Base-by-base conservation (phyloP, 1,140 invertebrate genomes). In the Pseudomyrmex sp. region DNA sequence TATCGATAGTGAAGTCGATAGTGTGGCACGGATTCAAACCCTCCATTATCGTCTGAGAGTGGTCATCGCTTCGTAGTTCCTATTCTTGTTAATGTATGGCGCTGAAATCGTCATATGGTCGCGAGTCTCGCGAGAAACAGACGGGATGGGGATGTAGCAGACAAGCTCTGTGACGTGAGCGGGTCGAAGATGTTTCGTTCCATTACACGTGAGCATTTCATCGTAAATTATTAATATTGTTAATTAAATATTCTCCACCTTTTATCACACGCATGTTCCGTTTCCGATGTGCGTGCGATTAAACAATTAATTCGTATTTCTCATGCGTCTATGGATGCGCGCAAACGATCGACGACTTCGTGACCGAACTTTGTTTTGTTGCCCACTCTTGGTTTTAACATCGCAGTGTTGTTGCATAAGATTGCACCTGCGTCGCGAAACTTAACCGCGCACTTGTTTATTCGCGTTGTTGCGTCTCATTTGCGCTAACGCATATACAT, bases 181-280 rank as follows among this genome's bases (percentile, higher is more conserved):
- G 35, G 7, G 15, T 50, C 13, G 2, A 80, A 85, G 23, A 89
- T 89, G 88, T 61, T 89, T 7, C 87, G 87, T 48, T 84, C 80
- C 12, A 46, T 89, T 59, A 66, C 88, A 59, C 61, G 88, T 89
- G 62, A 88, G 88, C 88, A 72, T 88, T 18, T 15, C 1, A 46
- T 0, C 2, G 12, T 15, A 23, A 80, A 72, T 79, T 59, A 12
- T 35, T 20, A 59, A 44, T 35, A 0, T 46, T 8, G 2, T 79
- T 35, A 70, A 52, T 18, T 13, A 5, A 59, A 15, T 23, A 58
- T 56, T 12, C 12, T 58, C 35, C 35, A 35, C 5, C 0, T 35
- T 35, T 0, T 0, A 18, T 35, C 35, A 7, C 35, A 35, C 35
- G 35, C 15, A 18, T 12, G 5, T 44, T 70, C 44, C 12, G 12